Conservation (phyloP, 2,888 invertebrate species). For the Protula sp. region DNA sequence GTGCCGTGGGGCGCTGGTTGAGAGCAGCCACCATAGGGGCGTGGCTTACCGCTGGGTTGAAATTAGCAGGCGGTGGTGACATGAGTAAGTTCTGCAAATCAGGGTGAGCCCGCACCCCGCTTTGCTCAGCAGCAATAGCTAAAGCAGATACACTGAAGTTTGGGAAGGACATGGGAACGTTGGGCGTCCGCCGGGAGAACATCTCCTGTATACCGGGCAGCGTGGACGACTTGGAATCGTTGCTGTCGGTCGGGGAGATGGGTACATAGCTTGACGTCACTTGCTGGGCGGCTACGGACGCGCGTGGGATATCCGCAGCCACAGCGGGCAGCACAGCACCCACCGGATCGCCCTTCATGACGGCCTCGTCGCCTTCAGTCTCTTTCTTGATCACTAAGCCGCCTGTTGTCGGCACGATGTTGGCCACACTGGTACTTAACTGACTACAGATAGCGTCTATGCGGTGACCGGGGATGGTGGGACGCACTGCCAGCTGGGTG, state of each 20-base stretch:
- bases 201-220: constrained; percentile 26
- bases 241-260: constrained; percentile 1
- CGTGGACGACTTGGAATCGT: not conserved
- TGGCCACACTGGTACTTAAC: constrained; percentile 23
- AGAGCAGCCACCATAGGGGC: not conserved
- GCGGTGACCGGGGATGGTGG: constrained; percentile 7
- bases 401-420: constrained; percentile 5
- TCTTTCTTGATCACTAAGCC: constrained; percentile 21
- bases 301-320: not conserved
- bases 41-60: not conserved
- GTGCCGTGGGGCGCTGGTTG: constrained; percentile 23
- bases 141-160: not conserved
- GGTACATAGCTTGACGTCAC: no score
- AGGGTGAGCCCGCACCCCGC: constrained; percentile 2
- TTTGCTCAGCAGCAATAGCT: not conserved
- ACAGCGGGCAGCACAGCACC: not conserved
- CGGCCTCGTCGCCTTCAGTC: constrained; percentile 7
- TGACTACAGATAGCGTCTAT: constrained; percentile 34
- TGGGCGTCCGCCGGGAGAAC: constrained; percentile 15
- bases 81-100: constrained; percentile 6
- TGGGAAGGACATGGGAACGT: constrained; percentile 1
- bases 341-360: not conserved
- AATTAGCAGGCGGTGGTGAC: constrained; percentile 10
- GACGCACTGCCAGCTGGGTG: not conserved
- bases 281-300: not conserved